Base-by-base conservation (phyloP, 2,113 vertebrate species). In the Drymodes brunneopygia region DNA sequence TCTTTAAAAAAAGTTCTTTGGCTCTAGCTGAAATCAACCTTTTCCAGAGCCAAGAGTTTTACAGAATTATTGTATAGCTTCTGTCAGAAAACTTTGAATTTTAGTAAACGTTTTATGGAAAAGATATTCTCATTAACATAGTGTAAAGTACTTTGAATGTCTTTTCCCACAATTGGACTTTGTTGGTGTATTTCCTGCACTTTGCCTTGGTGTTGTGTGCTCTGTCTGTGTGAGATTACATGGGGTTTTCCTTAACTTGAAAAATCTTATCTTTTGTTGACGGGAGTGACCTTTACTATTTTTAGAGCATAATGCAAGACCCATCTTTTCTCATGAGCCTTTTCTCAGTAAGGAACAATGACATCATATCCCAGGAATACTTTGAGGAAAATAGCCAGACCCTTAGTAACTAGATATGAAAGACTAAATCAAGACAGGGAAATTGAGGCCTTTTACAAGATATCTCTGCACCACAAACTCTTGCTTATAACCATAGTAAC, bases 241-340 rank as follows among this genome's bases (percentile, higher is more conserved):
- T 35, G 45, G 74, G 67, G 21, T 54, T 96, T 95, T 85, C 71
- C 90, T 92, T 85, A 90, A 80, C 58, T 86, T 69, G 35, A 90
- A 86, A 94, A 95, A 65, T 50, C 75, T 94, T 87, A 92, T 92
- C 91, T 90, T 90, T 91, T 89, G 77, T 90, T 94, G 29, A 71
- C 28, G 40, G 84, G 84, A 96, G 95, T 83, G 72, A 80, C 87
- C 78, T 95, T 38, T 27, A 5, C 58, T 97, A 87, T 88, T 95
- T 90, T 96, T 86, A 94, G 87, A 92, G 12, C 54, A 91, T 73
- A 95, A 91, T 88, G 62, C n/a, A 87, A 87, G 74, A 77, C 58
- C 66, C 79, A 80, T 95, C 90, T 91, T 92, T 95, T 91, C 79
- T 75, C 54, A 87, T 75, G 66, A 82, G 33, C 24, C 23, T 86